Conservation (phyloP, 2,113 vertebrate genomes). For the Tympanuchus pallidicinctus region DNA sequence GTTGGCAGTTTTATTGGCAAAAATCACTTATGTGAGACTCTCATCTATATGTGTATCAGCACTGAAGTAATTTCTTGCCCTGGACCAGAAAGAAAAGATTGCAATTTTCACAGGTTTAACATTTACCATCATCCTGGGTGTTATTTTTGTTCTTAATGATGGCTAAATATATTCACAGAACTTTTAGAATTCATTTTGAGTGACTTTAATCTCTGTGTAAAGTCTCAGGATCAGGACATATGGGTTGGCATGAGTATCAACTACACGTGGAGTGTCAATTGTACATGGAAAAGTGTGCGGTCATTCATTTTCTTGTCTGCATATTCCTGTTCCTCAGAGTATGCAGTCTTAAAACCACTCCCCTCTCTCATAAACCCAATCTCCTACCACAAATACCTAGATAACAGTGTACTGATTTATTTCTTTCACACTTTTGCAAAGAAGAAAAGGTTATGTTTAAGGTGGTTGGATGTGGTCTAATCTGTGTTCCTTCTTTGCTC, state of each 20-base stretch:
- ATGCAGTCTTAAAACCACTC: background rate
- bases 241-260: background rate
- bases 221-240: background rate
- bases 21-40: background rate
- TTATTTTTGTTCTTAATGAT: conserved; percentile 1
- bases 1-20: background rate
- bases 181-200: background rate
- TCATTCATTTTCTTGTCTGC: background rate
- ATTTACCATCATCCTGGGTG: background rate
- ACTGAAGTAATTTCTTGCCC: background rate
- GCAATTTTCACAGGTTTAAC: background rate
- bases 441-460: background rate
- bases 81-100: background rate
- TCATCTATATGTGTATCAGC: background rate
- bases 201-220: background rate
- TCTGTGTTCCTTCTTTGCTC: background rate
- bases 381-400: background rate
- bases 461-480: background rate
- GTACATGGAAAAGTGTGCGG: background rate
- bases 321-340: background rate
- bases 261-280: background rate
- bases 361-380: background rate
- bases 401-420: background rate
- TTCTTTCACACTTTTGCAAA: background rate
- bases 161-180: conserved; percentile 1